phyloP scores from a whole-genome alignment of 2,113 vertebrate genomes.

The Stigmatopora nigra region DNA sequence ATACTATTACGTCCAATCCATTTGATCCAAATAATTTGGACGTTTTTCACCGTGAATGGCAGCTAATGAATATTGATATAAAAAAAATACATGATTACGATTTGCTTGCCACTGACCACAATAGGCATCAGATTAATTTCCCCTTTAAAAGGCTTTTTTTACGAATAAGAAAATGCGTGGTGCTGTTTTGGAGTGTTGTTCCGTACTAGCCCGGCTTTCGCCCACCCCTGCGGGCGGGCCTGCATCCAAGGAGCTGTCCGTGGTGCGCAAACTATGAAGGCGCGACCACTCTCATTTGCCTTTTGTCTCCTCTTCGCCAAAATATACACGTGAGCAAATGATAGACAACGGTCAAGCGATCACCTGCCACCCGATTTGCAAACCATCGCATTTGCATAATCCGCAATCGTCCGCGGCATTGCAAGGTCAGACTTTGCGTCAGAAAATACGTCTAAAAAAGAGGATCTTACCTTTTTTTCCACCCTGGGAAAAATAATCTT shows the following conservation, averaged over 20 bases:
- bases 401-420: constrained; percentile 2
- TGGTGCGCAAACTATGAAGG: constrained; percentile 24
- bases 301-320: not conserved
- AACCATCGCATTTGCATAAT: constrained; percentile 16
- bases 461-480: not conserved
- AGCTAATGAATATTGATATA: no score
- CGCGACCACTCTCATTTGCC: not conserved
- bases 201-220: not conserved
- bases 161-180: no score
- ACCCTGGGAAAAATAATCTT: not conserved
- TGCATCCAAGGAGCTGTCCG: constrained; percentile 43
- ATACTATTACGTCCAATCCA: no score
- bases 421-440: no score
- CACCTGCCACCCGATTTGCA: constrained; percentile 15
- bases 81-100: no score
- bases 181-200: not conserved
- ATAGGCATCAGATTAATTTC: no score
- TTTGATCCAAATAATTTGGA: no score
- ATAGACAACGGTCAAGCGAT: not conserved
- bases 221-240: not conserved
- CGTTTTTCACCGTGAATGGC: no score
- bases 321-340: not conserved
- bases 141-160: no score
- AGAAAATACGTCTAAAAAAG: not conserved
- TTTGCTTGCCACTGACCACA: no score